Conservation (phyloP, 2,797 vertebrate species). For the Crocidura indochinensis region DNA sequence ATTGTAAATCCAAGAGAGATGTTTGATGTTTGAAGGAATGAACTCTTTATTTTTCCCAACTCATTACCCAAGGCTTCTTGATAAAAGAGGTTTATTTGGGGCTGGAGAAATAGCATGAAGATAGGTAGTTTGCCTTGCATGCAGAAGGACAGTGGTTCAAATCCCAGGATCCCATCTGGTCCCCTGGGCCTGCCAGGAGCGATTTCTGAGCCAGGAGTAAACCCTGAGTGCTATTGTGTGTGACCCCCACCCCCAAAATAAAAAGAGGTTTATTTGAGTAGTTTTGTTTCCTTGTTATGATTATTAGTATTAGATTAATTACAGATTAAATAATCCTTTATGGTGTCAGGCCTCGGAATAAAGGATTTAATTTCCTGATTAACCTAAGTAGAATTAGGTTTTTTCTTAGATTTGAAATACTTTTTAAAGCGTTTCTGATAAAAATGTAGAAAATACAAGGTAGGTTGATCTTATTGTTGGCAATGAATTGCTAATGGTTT, state of each 20-base stretch:
- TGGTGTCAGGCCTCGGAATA: background rate
- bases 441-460: background rate
- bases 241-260: too few relatives aligned
- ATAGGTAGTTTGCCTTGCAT: too few relatives aligned
- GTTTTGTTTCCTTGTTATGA: constrained; percentile 19
- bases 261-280: background rate
- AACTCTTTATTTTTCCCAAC: background rate
- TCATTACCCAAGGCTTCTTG: background rate
- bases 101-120: too few relatives aligned
- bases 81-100: too few relatives aligned
- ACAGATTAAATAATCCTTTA: constrained; percentile 21
- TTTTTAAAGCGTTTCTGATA: constrained; percentile 63
- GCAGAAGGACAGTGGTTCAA: too few relatives aligned
- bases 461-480: constrained; percentile 7
- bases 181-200: too few relatives aligned
- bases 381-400: constrained; percentile 41
- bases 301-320: background rate
- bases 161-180: too few relatives aligned
- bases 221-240: too few relatives aligned
- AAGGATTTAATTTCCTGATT: constrained; percentile 27
- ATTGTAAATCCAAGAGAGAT: too few relatives aligned
- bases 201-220: too few relatives aligned
- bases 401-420: constrained; percentile 60
- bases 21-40: background rate
- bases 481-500: background rate